Percentiles rank a stretch among this genome's conserved stretches.
Evolutionary conservation across 2,797 vertebrate species (phyloP).

Genomic region (Apogon talboti): DNA sequence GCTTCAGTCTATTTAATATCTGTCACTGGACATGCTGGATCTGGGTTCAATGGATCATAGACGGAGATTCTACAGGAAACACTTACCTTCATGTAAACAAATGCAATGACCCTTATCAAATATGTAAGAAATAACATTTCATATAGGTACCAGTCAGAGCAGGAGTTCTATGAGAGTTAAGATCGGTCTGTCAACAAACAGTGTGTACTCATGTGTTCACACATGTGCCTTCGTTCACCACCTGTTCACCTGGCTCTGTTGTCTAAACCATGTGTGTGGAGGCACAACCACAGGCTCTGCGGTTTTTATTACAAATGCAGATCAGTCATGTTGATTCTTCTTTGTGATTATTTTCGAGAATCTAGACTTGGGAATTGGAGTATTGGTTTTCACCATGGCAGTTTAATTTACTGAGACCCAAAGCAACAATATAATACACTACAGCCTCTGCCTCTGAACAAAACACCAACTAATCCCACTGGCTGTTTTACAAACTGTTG

Average conservation of each 20-base stretch:
- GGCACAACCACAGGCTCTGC: not conserved
- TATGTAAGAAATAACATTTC: constrained; percentile 32
- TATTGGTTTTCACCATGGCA: not conserved
- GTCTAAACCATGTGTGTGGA: not conserved
- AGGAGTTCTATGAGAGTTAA: constrained; percentile 11
- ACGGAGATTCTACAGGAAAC: constrained; percentile 17
- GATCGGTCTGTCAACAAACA: constrained; percentile 6
- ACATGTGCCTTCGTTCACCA: not conserved
- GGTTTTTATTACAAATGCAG: not conserved
- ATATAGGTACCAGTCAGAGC: constrained; percentile 3
- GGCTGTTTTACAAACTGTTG: too few species aligned
- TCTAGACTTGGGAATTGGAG: constrained; percentile 10
- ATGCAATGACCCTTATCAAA: constrained; percentile 33
- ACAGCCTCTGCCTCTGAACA: not conserved
- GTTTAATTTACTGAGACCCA: constrained; percentile 1
- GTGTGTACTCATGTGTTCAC: not conserved
- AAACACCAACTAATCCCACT: too few species aligned
- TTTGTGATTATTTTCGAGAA: constrained; percentile 10
- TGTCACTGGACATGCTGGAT: constrained; percentile 16
- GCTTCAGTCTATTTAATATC: constrained; percentile 15
- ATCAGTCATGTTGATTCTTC: not conserved
- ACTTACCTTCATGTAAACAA: constrained; percentile 41
- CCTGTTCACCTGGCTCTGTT: constrained; percentile 13
- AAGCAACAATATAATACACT: constrained; percentile 10
- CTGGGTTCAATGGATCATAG: constrained; percentile 14